Evolutionary conservation across 2,888 invertebrate species (phyloP), one percentile per base, ranked within the genome.

Genomic region (Alitta virens): DNA sequence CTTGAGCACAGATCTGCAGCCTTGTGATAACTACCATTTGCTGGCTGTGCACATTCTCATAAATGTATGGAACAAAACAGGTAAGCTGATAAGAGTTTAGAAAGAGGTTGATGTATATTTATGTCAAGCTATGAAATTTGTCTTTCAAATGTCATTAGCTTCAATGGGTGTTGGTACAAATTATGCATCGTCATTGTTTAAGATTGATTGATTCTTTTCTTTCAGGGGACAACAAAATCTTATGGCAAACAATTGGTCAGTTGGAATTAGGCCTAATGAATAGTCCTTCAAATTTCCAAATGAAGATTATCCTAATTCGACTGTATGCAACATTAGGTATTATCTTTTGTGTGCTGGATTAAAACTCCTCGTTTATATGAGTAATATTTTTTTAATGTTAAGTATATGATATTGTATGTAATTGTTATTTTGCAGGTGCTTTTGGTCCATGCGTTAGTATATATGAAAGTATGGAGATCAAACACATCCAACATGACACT

Each of bases 401-500:
- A n/a, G n/a, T n/a, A n/a, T n/a, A n/a, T n/a, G n/a, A n/a, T n/a
- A n/a, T n/a, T n/a, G n/a, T n/a, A n/a, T n/a, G n/a, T n/a, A n/a
- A n/a, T n/a, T n/a, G n/a, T n/a, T 7, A 33, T 43, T 18, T 71
- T 68, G 51, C 74, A 82, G 93, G 93, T 65, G 90, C 90, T 70
- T 87, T 88, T 25, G 81, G 87, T 55, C 89, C 89, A 1, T 91
- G 92, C 33, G 88, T 90, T 73, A 85, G 86, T 56, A 85, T 90
- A 74, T 91, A 90, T 82, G 88, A 89, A 71, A 87, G 87, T 59
- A 84, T 97, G 76, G 95, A 96, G 77, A 87, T 93, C 63, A 97
- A 97, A 83, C 94, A 96, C 83, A 88, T 96, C 72, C 95, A 95
- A 83, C 85, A 94, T 78, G 93, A 95, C 81, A 92, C 95, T 0